These are phyloP conservation scores for Cenopis cana DNA, from an alignment of 2,888 invertebrate genomes.

Conservation along the genomic window DNA sequence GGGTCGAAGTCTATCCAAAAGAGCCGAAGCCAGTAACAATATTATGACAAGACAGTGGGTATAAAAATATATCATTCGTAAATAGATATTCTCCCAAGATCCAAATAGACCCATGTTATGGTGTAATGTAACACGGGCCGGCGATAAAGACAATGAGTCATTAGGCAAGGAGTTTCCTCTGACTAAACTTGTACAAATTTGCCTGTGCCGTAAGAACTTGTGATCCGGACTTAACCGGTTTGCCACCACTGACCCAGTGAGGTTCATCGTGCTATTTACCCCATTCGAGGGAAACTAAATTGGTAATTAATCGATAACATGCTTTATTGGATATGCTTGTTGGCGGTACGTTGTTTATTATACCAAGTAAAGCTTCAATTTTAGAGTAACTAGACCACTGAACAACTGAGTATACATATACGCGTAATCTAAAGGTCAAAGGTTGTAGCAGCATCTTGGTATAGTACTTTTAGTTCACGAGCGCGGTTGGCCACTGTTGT, in stretches of 20 bases:
- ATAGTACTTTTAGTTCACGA: neutral
- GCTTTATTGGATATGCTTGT: neutral
- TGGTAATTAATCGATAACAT: neutral
- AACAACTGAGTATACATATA: neutral
- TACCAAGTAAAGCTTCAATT: neutral
- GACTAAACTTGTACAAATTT: conserved; percentile 35
- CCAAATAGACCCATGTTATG: neutral
- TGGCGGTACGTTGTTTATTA: neutral
- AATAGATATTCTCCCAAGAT: neutral
- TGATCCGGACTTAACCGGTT: conserved; percentile 40
- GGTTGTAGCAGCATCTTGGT: neutral
- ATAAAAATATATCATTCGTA: neutral
- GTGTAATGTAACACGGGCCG: neutral
- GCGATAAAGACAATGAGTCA: conserved; percentile 32
- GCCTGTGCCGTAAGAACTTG: conserved; percentile 12
- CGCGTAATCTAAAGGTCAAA: neutral
- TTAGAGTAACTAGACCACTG: too few species aligned
- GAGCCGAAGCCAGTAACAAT: too few species aligned
- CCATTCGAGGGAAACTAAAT: neutral
- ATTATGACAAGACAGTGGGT: neutral
- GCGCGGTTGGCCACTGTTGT: too few species aligned
- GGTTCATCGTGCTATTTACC: conserved; percentile 8
- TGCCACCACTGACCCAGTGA: conserved; percentile 42
- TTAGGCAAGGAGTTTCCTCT: conserved; percentile 41
- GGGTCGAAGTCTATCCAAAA: too few species aligned